Percentiles rank a stretch among this genome's conserved stretches.
These are phyloP conservation scores for Albula glossodonta DNA, from an alignment of 2,113 vertebrate genomes.

Conservation along the genomic window DNA sequence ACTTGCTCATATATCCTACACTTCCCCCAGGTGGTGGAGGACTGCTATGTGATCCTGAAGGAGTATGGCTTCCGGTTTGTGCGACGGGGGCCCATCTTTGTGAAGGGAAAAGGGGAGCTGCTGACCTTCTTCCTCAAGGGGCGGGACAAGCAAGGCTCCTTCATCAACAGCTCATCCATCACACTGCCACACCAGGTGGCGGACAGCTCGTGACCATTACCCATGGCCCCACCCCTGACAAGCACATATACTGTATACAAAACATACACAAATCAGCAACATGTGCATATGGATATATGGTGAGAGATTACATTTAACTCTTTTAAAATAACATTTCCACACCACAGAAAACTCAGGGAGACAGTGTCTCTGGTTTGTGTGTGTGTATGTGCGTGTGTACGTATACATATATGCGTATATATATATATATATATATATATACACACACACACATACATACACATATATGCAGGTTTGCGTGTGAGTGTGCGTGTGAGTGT, in stretches of 20 bases:
- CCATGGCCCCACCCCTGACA: not conserved
- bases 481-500: not conserved
- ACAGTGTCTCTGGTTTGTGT: not conserved
- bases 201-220: slow-evolving; percentile 70
- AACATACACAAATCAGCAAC: not conserved
- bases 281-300: not conserved
- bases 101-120: slow-evolving; percentile 95
- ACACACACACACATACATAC: no score
- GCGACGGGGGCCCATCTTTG: slow-evolving; percentile 86
- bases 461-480: no score
- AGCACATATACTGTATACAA: not conserved
- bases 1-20: not conserved
- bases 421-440: not conserved
- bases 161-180: slow-evolving; percentile 65
- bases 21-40: slow-evolving; percentile 86
- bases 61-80: slow-evolving; percentile 92
- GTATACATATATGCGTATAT: not conserved
- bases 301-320: not conserved
- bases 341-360: not conserved
- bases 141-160: slow-evolving; percentile 77
- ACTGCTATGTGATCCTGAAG: slow-evolving; percentile 85
- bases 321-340: not conserved
- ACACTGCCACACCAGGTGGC: slow-evolving; percentile 88
- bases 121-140: slow-evolving; percentile 95
- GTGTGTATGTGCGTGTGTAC: not conserved